Base-by-base conservation (phyloP, 1,140 invertebrate genomes). In the Orchestia grillus region DNA sequence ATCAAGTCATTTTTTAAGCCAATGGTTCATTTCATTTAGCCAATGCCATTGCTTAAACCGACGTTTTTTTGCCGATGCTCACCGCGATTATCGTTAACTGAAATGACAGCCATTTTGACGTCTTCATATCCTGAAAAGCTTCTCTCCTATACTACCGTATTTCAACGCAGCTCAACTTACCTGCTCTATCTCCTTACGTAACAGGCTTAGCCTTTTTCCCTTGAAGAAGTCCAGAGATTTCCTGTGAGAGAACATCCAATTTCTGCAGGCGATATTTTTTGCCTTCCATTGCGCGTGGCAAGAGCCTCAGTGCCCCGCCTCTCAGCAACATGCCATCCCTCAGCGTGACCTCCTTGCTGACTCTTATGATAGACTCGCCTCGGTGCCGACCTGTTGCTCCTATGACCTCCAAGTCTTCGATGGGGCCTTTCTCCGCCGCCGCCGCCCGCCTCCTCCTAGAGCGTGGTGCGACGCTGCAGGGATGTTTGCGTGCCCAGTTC, bases 331-430 rank as follows among this genome's bases (percentile, higher is more conserved):
- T 47, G 44, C 43, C 92, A 94, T 94, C 47, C 43, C 92, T 45
- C 28, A 28, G 40, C 92, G 92, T 94, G 92, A 94, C 92, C 92
- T 94, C 92, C 92, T 94, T 94, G 43, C 43, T 23, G 40, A 11
- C 40, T 42, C 8, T 11, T 53, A 53, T 53, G 92, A 44, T 19
- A 23, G 43, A 94, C 44, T 44, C 36, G 43, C 23, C 6, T 45
- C 44, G 44, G 40, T 45, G 44, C 44, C 40, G 92, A 94, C 92
- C 92, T 94, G 36, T 94, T 94, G 92, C 92, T 94, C 44, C 44
- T 94, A 11, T 94, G 92, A 94, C 92, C 92, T 47, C 92, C 44
- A 40, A 47, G 40, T 44, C 15, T 44, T 44, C 88, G 92, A 15
- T 15, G 43, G 16, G 6, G 92, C 92, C 92, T 94, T 94, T 94